Conservation (phyloP, 2,113 vertebrate genomes). For the Bambusicola thoracicus region DNA sequence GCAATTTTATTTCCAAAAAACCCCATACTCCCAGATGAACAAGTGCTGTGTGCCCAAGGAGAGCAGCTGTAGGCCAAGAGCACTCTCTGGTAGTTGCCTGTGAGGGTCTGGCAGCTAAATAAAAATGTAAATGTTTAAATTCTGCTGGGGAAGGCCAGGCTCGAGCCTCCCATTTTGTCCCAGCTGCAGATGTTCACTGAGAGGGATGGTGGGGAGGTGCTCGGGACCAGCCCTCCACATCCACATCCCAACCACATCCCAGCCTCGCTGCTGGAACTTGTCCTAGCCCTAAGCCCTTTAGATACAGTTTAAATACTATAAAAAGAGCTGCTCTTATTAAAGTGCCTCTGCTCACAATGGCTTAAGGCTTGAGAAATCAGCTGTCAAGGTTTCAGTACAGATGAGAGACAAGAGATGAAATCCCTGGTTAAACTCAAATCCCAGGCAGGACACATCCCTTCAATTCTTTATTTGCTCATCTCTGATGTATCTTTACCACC, state of each 20-base stretch:
- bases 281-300: not conserved
- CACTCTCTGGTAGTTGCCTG: not conserved
- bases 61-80: not conserved
- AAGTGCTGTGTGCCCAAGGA: not conserved
- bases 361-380: constrained; percentile 41
- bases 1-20: not conserved
- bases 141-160: not conserved
- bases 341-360: constrained; percentile 1
- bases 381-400: constrained; percentile 22
- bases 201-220: not conserved
- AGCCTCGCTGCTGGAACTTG: not conserved
- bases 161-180: not conserved
- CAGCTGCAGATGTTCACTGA: not conserved
- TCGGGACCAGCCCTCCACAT: not conserved
- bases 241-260: not conserved
- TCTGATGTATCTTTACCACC: not conserved
- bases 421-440: constrained; percentile 37
- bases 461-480: constrained; percentile 2
- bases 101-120: not conserved
- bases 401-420: constrained; percentile 44
- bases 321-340: constrained; percentile 23
- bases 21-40: not conserved
- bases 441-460: not conserved
- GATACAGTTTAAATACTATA: constrained; percentile 24
- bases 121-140: not conserved